phyloP scores from a whole-genome alignment of 2,113 vertebrate species.

The Percina caprodes region DNA sequence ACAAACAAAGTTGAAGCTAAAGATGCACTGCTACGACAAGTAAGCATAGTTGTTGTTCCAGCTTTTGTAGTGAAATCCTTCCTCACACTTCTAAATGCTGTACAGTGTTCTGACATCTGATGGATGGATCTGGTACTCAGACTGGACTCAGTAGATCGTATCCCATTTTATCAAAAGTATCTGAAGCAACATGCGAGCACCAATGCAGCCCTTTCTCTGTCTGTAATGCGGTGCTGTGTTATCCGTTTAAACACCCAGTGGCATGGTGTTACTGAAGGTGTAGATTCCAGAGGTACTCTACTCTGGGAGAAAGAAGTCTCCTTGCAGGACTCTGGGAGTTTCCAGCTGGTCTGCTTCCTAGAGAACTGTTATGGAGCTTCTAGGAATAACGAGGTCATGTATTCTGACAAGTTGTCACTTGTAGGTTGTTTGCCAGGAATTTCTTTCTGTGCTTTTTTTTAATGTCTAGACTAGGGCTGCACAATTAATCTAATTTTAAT shows the following conservation, averaged over 20 bases:
- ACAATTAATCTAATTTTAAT: too few relatives aligned
- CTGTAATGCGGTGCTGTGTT: neutral
- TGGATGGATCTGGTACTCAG: neutral
- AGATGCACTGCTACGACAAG: too few relatives aligned
- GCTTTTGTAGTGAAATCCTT: neutral
- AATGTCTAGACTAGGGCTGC: neutral
- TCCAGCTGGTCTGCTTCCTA: slow-evolving; percentile 46
- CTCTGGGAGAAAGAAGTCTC: slow-evolving; percentile 10
- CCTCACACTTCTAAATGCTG: neutral
- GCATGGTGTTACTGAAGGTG: neutral
- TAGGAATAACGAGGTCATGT: slow-evolving; percentile 43
- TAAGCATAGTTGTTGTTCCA: too few relatives aligned
- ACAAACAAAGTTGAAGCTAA: too few relatives aligned
- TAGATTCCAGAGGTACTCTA: neutral
- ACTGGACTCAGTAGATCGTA: neutral
- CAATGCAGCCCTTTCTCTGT: neutral
- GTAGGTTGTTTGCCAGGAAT: slow-evolving; percentile 1
- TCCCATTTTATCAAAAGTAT: neutral
- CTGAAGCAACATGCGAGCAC: neutral
- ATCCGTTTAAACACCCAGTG: neutral
- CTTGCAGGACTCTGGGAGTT: slow-evolving; percentile 34
- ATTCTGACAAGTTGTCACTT: slow-evolving; percentile 23
- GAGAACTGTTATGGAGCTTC: slow-evolving; percentile 54
- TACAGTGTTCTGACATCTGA: neutral
- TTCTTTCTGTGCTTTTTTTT: neutral